Evolutionary conservation across 1,140 invertebrate genomes (phyloP).

Genomic region (Zaprionus capensis): DNA sequence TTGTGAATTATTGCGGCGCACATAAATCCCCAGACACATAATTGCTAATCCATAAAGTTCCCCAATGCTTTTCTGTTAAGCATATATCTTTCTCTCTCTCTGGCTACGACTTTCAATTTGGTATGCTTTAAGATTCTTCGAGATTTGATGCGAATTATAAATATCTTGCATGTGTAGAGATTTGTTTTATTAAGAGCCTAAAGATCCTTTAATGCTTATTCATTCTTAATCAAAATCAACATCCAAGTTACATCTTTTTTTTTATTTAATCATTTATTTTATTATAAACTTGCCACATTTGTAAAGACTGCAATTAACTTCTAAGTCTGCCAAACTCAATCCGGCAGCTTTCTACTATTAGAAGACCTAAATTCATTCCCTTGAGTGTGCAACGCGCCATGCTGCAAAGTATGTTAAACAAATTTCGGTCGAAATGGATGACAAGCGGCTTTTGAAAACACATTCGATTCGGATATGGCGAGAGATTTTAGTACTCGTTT

Average conservation of each 20-base stretch:
- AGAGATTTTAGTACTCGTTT: not conserved
- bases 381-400: not conserved
- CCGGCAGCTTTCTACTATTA: not conserved
- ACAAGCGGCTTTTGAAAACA: conserved; percentile 39
- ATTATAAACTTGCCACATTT: not conserved
- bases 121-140: not conserved
- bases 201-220: too few species aligned
- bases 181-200: too few species aligned
- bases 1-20: conserved; percentile 33
- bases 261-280: not conserved
- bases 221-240: too few species aligned
- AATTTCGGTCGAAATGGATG: conserved; percentile 25
- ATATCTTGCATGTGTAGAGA: not conserved
- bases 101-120: too few species aligned
- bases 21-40: not conserved
- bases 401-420: conserved; percentile 8
- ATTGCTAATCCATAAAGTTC: not conserved
- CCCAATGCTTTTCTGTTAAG: not conserved
- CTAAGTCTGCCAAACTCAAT: not conserved
- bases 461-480: conserved; percentile 26
- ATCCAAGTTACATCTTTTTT: not conserved
- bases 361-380: conserved; percentile 1
- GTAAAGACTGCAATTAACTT: not conserved
- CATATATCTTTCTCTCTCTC: not conserved
- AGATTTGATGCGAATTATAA: not conserved